Evolutionary conservation across 2,797 vertebrate species (phyloP).

Genomic region (Podargus strigoides): DNA sequence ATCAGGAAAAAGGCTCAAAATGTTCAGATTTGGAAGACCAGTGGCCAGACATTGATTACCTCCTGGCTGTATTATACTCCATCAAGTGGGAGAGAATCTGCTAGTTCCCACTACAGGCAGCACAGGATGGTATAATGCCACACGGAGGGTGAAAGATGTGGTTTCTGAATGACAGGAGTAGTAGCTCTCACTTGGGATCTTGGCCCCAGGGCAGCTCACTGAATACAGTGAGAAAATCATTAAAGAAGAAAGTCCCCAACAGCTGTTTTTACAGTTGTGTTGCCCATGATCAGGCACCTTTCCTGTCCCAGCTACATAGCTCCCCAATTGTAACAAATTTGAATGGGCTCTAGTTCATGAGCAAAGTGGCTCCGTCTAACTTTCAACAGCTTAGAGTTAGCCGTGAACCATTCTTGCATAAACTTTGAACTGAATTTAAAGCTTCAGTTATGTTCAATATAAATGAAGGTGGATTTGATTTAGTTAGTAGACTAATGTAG

Average conservation of each 20-base stretch:
- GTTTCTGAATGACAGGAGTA: not conserved
- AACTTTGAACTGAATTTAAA: not conserved
- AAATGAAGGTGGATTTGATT: not conserved
- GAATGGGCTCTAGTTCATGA: not conserved
- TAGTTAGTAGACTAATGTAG: not conserved
- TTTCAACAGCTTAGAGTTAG: not conserved
- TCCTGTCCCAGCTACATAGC: not conserved
- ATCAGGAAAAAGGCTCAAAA: not conserved
- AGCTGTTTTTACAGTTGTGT: not conserved
- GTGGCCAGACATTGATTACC: not conserved
- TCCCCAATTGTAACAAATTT: not conserved
- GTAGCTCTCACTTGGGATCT: not conserved
- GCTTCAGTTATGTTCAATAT: not conserved
- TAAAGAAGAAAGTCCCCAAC: not conserved
- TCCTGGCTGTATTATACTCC: not conserved
- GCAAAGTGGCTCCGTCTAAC: not conserved
- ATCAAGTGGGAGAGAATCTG: no score
- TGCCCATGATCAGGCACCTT: not conserved
- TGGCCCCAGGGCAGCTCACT: not conserved
- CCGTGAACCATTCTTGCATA: not conserved
- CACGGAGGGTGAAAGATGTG: rapidly evolving
- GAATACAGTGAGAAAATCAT: not conserved
- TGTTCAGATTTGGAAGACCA: not conserved
- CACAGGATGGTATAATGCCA: not conserved
- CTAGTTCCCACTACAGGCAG: not conserved